Percentiles rank a stretch among this genome's conserved stretches.
Conservation (phyloP, 2,797 vertebrate species). For the Pseudochirops corinnae region DNA sequence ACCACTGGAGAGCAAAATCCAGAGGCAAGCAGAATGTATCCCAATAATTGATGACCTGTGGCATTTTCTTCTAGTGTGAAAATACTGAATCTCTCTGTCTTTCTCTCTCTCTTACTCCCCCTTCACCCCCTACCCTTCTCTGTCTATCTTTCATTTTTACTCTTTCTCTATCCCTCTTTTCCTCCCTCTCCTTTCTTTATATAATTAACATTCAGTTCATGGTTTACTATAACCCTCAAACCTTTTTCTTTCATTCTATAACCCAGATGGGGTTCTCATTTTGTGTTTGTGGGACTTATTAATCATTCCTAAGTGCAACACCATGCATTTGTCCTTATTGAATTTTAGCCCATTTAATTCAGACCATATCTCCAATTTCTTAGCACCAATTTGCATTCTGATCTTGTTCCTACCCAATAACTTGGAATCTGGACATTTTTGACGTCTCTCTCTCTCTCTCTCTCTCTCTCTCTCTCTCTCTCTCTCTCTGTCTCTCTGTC, state of each 20-base stretch:
- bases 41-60: background rate
- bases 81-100: background rate
- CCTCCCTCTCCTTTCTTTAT: background rate
- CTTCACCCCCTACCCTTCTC: background rate
- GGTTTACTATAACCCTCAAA: slow-evolving; percentile 2
- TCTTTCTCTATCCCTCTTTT: background rate
- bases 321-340: slow-evolving; percentile 42
- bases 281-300: slow-evolving; percentile 37
- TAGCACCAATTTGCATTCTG: slow-evolving; percentile 43
- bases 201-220: slow-evolving; percentile 29
- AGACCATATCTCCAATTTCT: slow-evolving; percentile 43
- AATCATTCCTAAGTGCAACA: slow-evolving; percentile 42
- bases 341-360: slow-evolving; percentile 50
- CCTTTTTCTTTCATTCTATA: background rate
- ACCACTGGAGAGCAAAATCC: background rate
- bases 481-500: background rate
- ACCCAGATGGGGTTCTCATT: slow-evolving; percentile 30
- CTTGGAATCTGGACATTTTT: slow-evolving; percentile 51
- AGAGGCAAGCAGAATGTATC: background rate
- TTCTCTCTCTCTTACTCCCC: background rate
- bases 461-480: no score
- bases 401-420: background rate
- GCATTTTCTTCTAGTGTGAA: background rate
- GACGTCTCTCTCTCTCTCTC: background rate
- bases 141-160: background rate